Conservation (phyloP, 2,113 vertebrate species). For the Leptocoma aspasia region DNA sequence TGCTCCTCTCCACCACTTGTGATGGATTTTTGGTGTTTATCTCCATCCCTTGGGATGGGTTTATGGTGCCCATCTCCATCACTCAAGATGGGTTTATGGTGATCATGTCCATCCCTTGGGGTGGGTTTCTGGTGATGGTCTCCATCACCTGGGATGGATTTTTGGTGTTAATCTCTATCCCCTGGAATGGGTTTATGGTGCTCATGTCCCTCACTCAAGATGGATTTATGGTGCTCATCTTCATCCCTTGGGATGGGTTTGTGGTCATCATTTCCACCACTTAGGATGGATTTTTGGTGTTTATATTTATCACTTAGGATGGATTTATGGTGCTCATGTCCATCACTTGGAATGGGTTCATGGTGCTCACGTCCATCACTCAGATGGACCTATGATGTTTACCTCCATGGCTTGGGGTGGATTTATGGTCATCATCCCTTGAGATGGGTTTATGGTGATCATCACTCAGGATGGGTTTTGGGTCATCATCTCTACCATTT, state of each 20-base stretch:
- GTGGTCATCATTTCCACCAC: rapidly evolving
- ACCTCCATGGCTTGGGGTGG: no score
- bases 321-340: rapidly evolving
- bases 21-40: neutral
- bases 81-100: neutral
- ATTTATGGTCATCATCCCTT: neutral
- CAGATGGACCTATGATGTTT: no score
- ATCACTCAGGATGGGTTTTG: rapidly evolving
- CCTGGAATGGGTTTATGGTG: rapidly evolving
- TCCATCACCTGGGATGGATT: neutral
- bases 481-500: no score
- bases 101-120: no score
- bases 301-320: rapidly evolving
- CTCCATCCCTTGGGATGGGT: neutral
- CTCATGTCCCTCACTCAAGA: rapidly evolving
- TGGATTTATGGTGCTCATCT: rapidly evolving
- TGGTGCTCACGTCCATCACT: neutral
- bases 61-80: neutral
- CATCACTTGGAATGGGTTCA: rapidly evolving
- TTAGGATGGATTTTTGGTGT: neutral
- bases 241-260: rapidly evolving
- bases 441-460: neutral
- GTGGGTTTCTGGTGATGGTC: neutral
- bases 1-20: no score
- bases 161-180: neutral